Evolutionary conservation across 1,140 invertebrate species (phyloP).

Genomic region (Meloidogyne exigua): DNA sequence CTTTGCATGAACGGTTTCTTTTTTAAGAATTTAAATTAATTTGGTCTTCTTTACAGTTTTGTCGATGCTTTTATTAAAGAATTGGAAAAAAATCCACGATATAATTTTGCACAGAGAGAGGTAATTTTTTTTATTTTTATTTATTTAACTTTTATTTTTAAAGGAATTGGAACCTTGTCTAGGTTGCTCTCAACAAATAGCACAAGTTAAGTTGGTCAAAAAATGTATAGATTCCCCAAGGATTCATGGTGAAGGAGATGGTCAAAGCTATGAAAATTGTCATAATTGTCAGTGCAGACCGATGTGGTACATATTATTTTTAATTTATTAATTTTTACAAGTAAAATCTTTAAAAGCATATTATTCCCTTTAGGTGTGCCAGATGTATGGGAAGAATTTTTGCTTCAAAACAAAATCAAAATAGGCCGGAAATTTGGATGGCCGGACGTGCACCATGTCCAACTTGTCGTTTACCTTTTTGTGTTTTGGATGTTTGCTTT

Average conservation of each 20-base stretch:
- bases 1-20: neutral
- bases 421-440: constrained; percentile 38
- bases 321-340: neutral
- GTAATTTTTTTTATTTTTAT: neutral
- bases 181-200: constrained; percentile 23
- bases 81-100: constrained; percentile 20
- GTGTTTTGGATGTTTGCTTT: constrained; percentile 41
- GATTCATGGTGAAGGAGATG: neutral
- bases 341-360: no score
- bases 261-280: constrained; percentile 28
- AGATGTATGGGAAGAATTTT: constrained; percentile 40
- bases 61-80: constrained; percentile 32
- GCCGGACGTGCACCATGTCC: constrained; percentile 30
- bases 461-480: constrained; percentile 37
- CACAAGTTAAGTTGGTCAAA: constrained; percentile 32
- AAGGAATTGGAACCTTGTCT: constrained; percentile 36
- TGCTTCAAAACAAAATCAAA: constrained; percentile 42
- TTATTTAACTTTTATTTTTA: neutral
- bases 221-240: constrained; percentile 25
- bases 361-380: constrained; percentile 27
- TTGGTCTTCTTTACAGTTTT: constrained; percentile 21
- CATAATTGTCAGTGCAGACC: constrained; percentile 32
- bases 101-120: neutral
- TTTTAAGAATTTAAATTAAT: neutral
- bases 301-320: constrained; percentile 35